Percentiles rank a stretch among this genome's conserved stretches.
These are phyloP conservation scores for Galaxea fascicularis DNA, from an alignment of 92 coral and sea anemone genomes.

Conservation along the genomic window DNA sequence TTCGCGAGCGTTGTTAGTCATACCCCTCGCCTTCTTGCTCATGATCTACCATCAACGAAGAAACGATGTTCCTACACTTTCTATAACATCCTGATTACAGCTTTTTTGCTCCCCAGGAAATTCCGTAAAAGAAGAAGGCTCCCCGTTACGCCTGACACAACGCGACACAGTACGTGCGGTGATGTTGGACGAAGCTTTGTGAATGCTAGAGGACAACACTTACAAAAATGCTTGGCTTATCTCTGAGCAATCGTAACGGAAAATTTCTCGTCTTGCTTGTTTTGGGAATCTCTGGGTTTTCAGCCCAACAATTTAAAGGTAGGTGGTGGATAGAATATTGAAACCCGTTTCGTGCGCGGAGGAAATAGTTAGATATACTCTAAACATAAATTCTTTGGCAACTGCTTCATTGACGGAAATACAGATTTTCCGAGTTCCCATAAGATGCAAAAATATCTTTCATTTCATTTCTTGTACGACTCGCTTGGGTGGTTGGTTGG, in stretches of 20 bases:
- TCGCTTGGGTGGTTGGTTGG: no score
- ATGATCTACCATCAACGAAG: neutral
- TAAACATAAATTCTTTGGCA: neutral
- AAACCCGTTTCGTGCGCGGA: no score
- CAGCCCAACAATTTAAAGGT: constrained; percentile 39
- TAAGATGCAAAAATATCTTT: no score
- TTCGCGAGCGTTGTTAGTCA: neutral
- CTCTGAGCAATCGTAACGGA: neutral
- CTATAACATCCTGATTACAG: constrained; percentile 33
- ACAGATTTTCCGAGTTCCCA: no score
- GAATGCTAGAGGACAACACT: neutral
- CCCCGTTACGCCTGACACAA: neutral
- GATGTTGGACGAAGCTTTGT: constrained; percentile 2
- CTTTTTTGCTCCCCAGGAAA: constrained; percentile 3
- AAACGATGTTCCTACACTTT: neutral
- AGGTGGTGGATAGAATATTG: constrained; percentile 4
- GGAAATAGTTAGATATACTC: neutral
- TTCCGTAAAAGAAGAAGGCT: constrained; percentile 7
- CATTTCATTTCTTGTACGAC: no score
- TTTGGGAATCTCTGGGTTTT: constrained; percentile 11
- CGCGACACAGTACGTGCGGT: neutral
- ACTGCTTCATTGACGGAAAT: neutral
- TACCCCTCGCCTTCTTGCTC: no score
- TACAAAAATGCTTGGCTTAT: neutral
- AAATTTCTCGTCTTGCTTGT: constrained; percentile 4